Percentiles rank a stretch among this genome's conserved stretches.
Evolutionary conservation across 1,140 invertebrate species (phyloP).

Genomic region (Ridgeia piscesae): DNA sequence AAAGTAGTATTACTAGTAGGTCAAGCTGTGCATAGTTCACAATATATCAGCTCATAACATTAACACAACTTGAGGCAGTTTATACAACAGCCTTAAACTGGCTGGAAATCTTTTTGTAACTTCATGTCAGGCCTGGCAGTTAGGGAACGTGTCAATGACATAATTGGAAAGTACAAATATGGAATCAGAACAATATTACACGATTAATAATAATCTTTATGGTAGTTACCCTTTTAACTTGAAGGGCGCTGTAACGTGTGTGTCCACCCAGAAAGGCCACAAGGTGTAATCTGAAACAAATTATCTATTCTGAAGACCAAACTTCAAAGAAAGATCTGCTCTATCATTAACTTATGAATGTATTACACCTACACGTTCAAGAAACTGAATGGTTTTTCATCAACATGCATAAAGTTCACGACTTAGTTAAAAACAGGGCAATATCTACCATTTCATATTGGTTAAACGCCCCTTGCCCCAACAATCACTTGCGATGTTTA

Average conservation of each 20-base stretch:
- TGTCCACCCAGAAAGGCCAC: constrained; percentile 78
- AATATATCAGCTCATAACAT: constrained; percentile 11
- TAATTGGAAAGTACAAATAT: neutral
- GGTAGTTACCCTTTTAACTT: constrained; percentile 54
- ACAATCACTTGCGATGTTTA: no score
- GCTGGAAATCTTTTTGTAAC: no score
- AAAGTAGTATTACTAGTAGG: neutral
- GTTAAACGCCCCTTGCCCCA: no score
- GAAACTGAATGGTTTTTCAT: no score
- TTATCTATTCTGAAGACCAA: neutral
- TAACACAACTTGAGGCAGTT: no score
- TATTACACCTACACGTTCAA: no score
- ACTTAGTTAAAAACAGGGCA: no score
- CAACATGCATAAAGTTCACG: no score
- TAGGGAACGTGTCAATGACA: neutral
- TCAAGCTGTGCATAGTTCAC: neutral
- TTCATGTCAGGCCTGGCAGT: neutral
- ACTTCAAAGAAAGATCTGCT: no score
- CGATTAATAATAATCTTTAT: neutral
- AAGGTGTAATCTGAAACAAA: constrained; percentile 72
- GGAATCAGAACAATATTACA: neutral
- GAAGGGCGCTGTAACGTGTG: constrained; percentile 71
- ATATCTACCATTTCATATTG: no score
- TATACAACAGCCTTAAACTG: no score
- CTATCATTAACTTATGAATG: neutral